Base-by-base conservation (phyloP, 1,140 invertebrate genomes). In the Bombus huntii region DNA sequence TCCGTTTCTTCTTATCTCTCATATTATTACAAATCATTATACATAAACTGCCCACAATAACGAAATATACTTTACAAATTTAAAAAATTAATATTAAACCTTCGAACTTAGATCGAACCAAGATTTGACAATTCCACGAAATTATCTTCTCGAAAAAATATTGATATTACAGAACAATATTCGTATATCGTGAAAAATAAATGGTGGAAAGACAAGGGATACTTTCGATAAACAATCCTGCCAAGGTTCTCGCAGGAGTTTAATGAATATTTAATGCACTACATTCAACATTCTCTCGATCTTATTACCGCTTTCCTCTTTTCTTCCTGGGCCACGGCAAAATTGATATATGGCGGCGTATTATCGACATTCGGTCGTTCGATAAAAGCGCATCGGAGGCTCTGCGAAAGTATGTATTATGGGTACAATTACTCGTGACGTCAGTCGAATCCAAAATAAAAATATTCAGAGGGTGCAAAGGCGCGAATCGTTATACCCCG, bases 201-300 rank as follows among this genome's bases (percentile, higher is more conserved):
- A 72, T 22, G 71, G 39, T 9, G 9, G 68, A 25, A 34, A 70
- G 22, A 34, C 15, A 28, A 18, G 39, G 18, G 3, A 66, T 25
- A 78, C 39, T 25, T 66, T 78, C 39, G n/a, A 78, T 34, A 44
- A 44, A 15, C 6, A 78, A 78, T 66, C 8, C n/a, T 6, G 10
- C 22, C 76, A 34, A 66, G 59, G 39, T 44, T 66, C 9, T 12
- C 28, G 18, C n/a, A 18, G 9, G 39, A 44, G 59, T 34, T 66
- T 78, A 78, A 78, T 66, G 76, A 78, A 66, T 78, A 78, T 78
- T 78, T 34, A 66, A 66, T 65, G 75, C 5, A 44, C n/a, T 5
- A 22, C 8, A 44, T 44, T 78, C 59, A 34, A 66, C 39, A 44
- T 3, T 18, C 39, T 44, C 10, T 25, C 28, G 28, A 65, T 77